Percentiles rank a stretch among this genome's conserved stretches.
These are phyloP conservation scores for Hirtodrosophila alboralis DNA, from an alignment of 2,888 invertebrate genomes.

Conservation along the genomic window DNA sequence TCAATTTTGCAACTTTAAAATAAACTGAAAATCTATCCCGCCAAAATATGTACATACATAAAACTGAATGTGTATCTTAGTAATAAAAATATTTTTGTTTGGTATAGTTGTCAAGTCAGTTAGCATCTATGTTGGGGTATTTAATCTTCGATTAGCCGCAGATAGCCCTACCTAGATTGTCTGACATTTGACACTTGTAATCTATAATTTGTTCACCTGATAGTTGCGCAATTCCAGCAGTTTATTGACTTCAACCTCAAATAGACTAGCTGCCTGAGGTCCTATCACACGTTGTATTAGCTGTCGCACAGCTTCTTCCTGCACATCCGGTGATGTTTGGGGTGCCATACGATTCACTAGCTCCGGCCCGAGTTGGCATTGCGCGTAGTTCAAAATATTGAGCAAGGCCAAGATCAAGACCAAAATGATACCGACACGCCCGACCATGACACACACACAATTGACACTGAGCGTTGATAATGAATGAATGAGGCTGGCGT, in stretches of 20 bases:
- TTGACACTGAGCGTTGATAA: constrained; percentile 38
- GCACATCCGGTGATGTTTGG: constrained; percentile 41
- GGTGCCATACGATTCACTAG: constrained; percentile 50
- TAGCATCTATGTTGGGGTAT: no score
- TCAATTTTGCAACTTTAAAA: no score
- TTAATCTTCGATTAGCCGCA: no score
- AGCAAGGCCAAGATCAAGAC: constrained; percentile 48
- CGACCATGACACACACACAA: constrained; percentile 31
- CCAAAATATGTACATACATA: no score
- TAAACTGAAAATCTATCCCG: no score
- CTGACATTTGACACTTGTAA: no score
- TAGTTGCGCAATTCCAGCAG: constrained; percentile 50
- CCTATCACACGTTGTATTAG: constrained; percentile 69
- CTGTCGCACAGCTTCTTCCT: constrained; percentile 57
- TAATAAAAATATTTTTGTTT: no score
- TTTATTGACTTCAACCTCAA: constrained; percentile 59
- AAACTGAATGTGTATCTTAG: no score
- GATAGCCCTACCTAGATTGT: no score
- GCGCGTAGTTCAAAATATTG: constrained; percentile 2
- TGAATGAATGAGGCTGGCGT: constrained; percentile 10
- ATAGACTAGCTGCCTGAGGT: constrained; percentile 35
- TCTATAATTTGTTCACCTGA: constrained; percentile 42
- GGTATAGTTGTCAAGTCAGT: no score
- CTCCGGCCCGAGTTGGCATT: constrained; percentile 25
- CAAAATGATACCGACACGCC: constrained; percentile 8